Conservation (phyloP, 2,797 vertebrate species). For the Harpagifer antarcticus region DNA sequence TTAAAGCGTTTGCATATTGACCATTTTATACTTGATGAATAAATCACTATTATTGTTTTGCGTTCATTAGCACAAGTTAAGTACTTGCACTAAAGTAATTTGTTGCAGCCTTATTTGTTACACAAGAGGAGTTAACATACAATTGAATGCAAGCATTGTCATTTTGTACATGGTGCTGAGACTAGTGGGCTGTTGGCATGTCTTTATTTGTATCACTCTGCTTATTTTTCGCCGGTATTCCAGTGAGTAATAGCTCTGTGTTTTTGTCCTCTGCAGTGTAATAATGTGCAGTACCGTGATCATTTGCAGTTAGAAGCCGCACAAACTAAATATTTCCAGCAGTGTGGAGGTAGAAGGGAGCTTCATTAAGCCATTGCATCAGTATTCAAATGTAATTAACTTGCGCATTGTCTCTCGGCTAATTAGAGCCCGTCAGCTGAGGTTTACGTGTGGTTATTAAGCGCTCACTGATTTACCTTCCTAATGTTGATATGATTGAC, state of each 20-base stretch:
- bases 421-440: slow-evolving; percentile 10
- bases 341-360: neutral
- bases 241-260: too few relatives aligned
- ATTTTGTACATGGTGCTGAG: neutral
- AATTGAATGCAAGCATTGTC: neutral
- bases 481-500: neutral
- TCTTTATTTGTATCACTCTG: slow-evolving; percentile 3
- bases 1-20: neutral
- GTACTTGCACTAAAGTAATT: too few relatives aligned
- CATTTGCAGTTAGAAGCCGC: too few relatives aligned
- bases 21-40: neutral
- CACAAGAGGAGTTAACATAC: neutral
- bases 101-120: neutral
- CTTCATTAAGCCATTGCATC: slow-evolving; percentile 11
- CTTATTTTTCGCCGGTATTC: neutral
- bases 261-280: neutral
- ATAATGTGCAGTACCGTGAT: neutral
- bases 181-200: neutral
- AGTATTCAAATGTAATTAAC: slow-evolving; percentile 38
- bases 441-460: neutral
- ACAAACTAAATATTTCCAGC: neutral
- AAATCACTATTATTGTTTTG: neutral
- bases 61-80: too few relatives aligned
- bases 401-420: neutral
- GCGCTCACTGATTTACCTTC: neutral